Percentiles rank a stretch among this genome's conserved stretches.
Conservation (phyloP, 92 coral and sea anemone genomes). For the Porites evermanni region DNA sequence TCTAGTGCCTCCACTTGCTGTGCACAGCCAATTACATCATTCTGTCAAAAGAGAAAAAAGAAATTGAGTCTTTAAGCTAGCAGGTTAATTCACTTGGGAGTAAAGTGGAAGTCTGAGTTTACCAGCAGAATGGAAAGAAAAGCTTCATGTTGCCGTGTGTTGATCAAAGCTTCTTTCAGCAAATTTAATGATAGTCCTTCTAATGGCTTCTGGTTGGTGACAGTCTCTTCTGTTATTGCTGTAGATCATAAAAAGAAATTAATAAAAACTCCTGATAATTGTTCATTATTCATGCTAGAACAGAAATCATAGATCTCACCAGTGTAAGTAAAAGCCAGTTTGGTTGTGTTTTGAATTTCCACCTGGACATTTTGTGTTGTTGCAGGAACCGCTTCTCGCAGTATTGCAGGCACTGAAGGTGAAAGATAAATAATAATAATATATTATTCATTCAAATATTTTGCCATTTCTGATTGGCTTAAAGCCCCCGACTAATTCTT, state of each 20-base stretch:
- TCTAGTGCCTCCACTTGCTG: constrained; percentile 94
- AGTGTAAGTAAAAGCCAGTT: constrained; percentile 83
- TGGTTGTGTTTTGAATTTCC: constrained; percentile 83
- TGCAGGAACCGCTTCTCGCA: constrained; percentile 96
- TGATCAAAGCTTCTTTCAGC: constrained; percentile 89
- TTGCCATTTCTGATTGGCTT: too few relatives aligned
- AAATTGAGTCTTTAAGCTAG: too few relatives aligned
- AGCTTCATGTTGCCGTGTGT: constrained; percentile 96
- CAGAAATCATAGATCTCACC: constrained; percentile 43
- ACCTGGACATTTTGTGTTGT: constrained; percentile 95
- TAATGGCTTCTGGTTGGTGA: constrained; percentile 48
- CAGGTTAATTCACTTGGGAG: too few relatives aligned
- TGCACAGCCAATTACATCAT: constrained; percentile 97
- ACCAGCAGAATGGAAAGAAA: constrained; percentile 93
- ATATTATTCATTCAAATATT: too few relatives aligned
- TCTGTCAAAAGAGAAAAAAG: constrained; percentile 47
- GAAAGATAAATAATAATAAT: neutral
- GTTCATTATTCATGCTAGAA: neutral
- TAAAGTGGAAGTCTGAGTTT: neutral
- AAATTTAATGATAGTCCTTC: constrained; percentile 63
- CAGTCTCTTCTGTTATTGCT: constrained; percentile 64
- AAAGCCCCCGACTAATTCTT: too few relatives aligned
- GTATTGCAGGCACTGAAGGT: constrained; percentile 88
- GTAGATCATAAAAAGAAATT: constrained; percentile 18
- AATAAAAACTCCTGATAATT: too few relatives aligned